Base-by-base conservation (phyloP, 2,888 invertebrate species). In the Rutpela maculata region DNA sequence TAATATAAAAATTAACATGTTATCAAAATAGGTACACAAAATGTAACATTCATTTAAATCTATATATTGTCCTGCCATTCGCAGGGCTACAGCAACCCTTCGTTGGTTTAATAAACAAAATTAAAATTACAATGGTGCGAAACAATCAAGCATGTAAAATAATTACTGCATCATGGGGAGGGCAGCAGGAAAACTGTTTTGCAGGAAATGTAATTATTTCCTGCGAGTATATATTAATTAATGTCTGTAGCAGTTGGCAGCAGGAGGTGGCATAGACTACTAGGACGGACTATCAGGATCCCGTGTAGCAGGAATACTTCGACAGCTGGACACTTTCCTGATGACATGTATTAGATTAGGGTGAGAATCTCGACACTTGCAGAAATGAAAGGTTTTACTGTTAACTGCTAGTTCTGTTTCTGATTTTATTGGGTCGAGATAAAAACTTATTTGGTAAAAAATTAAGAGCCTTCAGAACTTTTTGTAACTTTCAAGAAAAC, bases 211-310 rank as follows among this genome's bases (percentile, higher is more conserved):
- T 85, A 87, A 87, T 86, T 87, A 86, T 88, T 88, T 88, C 88
- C 88, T 87, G 85, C 84, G 85, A 88, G 88, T 88, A 89, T 89
- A 89, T 90, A 90, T 89, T 90, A 90, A 90, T 90, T 89, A 89
- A 89, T 87, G 89, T 89, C 89, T 89, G 87, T 85, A 88, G 88
- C 89, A 89, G 88, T 88, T 86, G 88, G 86, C 86, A 87, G 88
- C 89, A 86, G 88, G 88, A 88, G 87, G 87, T 77, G 79, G 77
- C 81, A 79, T 73, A 63, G 75, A 78, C 78, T 79, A 77, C 74
- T 73, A 76, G 81, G 78, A 81, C 76, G 68, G 69, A 70, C 73
- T 77, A 59, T 67, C 73, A 63, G 63, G 56, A 75, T 43, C 70
- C 38, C 38, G 77, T 74, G 72, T 69, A 74, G 67, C 69, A 71